phyloP scores from a whole-genome alignment of 2,797 vertebrate species.

The Argyrosomus regius region DNA sequence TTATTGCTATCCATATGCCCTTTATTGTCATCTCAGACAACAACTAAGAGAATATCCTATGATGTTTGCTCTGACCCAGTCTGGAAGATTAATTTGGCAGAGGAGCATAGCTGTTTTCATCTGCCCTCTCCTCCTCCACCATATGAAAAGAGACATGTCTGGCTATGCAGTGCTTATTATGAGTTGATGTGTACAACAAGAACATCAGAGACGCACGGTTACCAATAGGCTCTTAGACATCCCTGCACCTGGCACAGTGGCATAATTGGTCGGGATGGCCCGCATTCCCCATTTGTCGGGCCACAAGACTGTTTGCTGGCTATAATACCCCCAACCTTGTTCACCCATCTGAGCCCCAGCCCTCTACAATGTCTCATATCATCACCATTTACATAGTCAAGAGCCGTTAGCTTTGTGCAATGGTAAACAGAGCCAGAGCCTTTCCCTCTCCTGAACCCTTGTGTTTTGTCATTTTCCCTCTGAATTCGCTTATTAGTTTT shows the following conservation, averaged over 20 bases:
- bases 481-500: slow-evolving; percentile 80
- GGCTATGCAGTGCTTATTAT: slow-evolving; percentile 87
- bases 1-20: slow-evolving; percentile 29
- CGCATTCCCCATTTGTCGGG: slow-evolving; percentile 79
- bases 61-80: slow-evolving; percentile 69
- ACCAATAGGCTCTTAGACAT: slow-evolving; percentile 87
- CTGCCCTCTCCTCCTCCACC: slow-evolving; percentile 66
- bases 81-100: slow-evolving; percentile 84
- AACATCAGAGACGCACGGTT: slow-evolving; percentile 87
- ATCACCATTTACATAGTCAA: slow-evolving; percentile 90
- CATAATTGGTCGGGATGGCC: slow-evolving; percentile 87
- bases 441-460: slow-evolving; percentile 76
- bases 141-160: slow-evolving; percentile 81
- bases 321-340: slow-evolving; percentile 84
- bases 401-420: slow-evolving; percentile 87
- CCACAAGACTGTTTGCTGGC: slow-evolving; percentile 82
- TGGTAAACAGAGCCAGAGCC: slow-evolving; percentile 83
- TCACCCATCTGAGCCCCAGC: slow-evolving; percentile 88
- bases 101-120: slow-evolving; percentile 74
- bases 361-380: slow-evolving; percentile 86
- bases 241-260: slow-evolving; percentile 89
- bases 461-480: slow-evolving; percentile 79
- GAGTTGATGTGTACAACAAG: slow-evolving; percentile 86
- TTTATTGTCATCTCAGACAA: slow-evolving; percentile 63
- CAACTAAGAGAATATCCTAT: slow-evolving; percentile 65